Percentiles rank a stretch among this genome's conserved stretches.
Evolutionary conservation across 2,888 invertebrate genomes (phyloP).

Genomic region (Creontiades dilutus): DNA sequence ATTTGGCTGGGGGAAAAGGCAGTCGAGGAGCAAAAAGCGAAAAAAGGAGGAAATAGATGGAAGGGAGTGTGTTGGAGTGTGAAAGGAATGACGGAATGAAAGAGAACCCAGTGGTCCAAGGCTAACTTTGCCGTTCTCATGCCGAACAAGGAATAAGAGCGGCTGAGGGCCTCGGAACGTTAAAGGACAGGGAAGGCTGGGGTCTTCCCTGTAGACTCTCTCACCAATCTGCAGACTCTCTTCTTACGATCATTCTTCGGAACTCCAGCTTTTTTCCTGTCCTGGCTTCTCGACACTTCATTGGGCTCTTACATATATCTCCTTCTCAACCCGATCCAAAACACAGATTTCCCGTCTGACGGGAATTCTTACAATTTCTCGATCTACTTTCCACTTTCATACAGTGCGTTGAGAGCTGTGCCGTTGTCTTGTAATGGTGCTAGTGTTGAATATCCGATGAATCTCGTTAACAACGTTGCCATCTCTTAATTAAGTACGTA

Average conservation of each 20-base stretch:
- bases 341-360: not conserved
- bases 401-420: no score
- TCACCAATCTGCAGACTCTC: not conserved
- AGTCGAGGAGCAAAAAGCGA: constrained; percentile 14
- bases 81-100: constrained; percentile 44
- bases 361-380: no score
- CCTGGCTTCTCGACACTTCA: constrained; percentile 22
- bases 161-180: constrained; percentile 20
- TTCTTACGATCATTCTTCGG: not conserved
- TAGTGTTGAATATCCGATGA: no score
- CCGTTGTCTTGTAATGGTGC: no score
- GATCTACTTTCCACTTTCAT: no score
- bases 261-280: not conserved
- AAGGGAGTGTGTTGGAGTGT: constrained; percentile 50
- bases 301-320: constrained; percentile 2
- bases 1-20: constrained; percentile 18
- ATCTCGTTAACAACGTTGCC: no score
- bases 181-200: constrained; percentile 1
- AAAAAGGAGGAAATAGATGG: constrained; percentile 19
- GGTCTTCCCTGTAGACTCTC: constrained; percentile 30
- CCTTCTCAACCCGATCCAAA: constrained; percentile 2
- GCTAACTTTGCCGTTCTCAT: constrained; percentile 22
- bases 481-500: no score
- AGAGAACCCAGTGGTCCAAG: constrained; percentile 44
- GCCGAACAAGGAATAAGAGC: constrained; percentile 45